phyloP scores from a whole-genome alignment of 2,888 invertebrate genomes.

The Ectropis crepuscularia region DNA sequence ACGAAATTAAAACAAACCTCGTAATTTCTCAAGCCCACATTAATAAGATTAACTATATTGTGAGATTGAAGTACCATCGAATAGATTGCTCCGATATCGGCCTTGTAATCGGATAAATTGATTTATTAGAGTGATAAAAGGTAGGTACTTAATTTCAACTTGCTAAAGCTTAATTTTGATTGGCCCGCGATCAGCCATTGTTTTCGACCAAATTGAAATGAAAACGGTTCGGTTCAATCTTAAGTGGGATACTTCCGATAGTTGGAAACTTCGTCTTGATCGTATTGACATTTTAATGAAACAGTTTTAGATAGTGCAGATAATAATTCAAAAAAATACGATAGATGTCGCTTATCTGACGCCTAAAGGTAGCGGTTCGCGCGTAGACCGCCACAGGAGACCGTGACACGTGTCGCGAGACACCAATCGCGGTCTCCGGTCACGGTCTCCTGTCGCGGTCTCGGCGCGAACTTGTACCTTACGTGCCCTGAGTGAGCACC shows the following conservation, averaged over 20 bases:
- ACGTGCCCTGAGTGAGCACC: too few species aligned
- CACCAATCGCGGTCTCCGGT: too few species aligned
- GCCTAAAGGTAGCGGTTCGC: too few species aligned
- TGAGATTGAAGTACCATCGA: slow-evolving; percentile 13
- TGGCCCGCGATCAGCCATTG: slow-evolving; percentile 51
- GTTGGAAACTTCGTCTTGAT: slow-evolving; percentile 1
- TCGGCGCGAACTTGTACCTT: too few species aligned
- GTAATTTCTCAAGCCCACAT: background rate
- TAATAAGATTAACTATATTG: slow-evolving; percentile 19
- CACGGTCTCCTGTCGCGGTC: too few species aligned
- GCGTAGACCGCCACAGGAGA: too few species aligned
- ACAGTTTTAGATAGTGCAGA: too few species aligned
- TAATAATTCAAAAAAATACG: too few species aligned
- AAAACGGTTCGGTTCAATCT: slow-evolving; percentile 15
- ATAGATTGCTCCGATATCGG: slow-evolving; percentile 21
- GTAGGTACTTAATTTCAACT: slow-evolving; percentile 43
- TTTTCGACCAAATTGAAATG: slow-evolving; percentile 36
- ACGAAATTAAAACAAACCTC: too few species aligned
- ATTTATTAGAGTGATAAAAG: slow-evolving; percentile 26
- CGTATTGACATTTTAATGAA: too few species aligned
- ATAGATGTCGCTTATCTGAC: too few species aligned
- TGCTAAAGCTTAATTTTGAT: slow-evolving; percentile 58
- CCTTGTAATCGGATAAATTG: slow-evolving; percentile 30
- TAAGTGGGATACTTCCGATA: slow-evolving; percentile 6
- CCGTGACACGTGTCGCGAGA: too few species aligned